Evolutionary conservation across 1,140 invertebrate species (phyloP), one percentile per base, ranked within the genome.

Genomic region (Maniola jurtina): DNA sequence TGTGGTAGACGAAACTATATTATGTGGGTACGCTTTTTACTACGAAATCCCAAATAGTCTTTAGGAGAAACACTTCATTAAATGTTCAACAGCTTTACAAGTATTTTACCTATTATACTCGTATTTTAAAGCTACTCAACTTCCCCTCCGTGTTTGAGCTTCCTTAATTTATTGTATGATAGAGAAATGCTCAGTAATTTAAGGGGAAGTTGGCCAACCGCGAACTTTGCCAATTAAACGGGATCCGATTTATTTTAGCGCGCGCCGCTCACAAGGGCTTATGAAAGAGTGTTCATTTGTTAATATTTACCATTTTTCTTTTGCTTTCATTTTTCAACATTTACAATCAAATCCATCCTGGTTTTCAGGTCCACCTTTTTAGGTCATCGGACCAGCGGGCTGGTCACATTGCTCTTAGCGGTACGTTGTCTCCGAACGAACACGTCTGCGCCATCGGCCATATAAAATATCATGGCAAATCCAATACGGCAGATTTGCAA

Each of bases 211-310:
- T 75, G 62, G 67, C 66, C 71, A 75, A 80, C 78, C 74, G 56
- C 75, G 62, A 83, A 84, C 82, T 84, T 83, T 83, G 72, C 75
- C 76, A 84, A 83, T 81, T 84, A 84, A 80, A 84, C 70, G 68
- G 72, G 65, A 78, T 80, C 77, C 77, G 73, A 79, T 80, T 82
- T 78, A 76, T 81, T 80, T 79, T 72, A 76, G 76, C 70, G 70
- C 72, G 74, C 71, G 72, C 73, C 71, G 72, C 57, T 72, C 56
- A 72, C 63, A 76, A 61, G 71, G 59, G 59, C 34, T 15, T 61
- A 52, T 36, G 14, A 45, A 61, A 52, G 25, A 15, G 14, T 52
- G 16, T 59, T 64, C 55, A 58, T 65, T 66, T 62, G 34, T 62
- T 25, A 40, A 42, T 55, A 42, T 63, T 63, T 16, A 33, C 47